Percentiles rank a stretch among this genome's conserved stretches.
phyloP scores from a whole-genome alignment of 2,888 invertebrate species.

The Germaria angustata region DNA sequence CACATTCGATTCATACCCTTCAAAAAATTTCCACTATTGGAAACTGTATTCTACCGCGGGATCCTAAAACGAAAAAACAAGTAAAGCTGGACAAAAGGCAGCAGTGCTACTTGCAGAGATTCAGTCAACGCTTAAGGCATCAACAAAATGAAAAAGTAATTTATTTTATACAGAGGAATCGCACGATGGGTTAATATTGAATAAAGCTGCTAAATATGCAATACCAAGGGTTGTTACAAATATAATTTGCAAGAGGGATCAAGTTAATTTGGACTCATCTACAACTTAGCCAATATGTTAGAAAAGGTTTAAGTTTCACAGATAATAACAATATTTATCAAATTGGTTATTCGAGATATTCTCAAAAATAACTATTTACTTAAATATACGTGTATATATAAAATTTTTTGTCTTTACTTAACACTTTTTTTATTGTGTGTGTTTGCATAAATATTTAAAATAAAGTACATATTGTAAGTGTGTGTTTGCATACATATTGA shows the following conservation, averaged over 20 bases:
- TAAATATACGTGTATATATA: no score
- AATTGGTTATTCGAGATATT: no score
- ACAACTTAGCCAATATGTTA: slow-evolving; percentile 64
- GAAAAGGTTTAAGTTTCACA: no score
- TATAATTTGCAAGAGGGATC: slow-evolving; percentile 64
- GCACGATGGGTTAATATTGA: slow-evolving; percentile 53
- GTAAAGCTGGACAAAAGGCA: slow-evolving; percentile 71
- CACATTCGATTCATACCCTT: slow-evolving; percentile 77
- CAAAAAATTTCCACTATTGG: slow-evolving; percentile 71
- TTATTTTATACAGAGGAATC: slow-evolving; percentile 30
- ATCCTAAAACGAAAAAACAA: slow-evolving; percentile 40
- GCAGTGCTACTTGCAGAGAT: slow-evolving; percentile 80
- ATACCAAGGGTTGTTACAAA: slow-evolving; percentile 64
- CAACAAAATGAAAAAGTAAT: slow-evolving; percentile 69
- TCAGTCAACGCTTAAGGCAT: slow-evolving; percentile 80
- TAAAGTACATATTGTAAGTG: no score
- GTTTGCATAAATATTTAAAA: no score
- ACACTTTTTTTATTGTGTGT: no score
- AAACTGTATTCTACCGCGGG: not conserved
- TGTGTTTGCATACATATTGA: no score
- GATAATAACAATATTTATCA: no score
- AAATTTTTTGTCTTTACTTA: no score
- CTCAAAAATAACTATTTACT: no score
- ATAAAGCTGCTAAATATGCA: slow-evolving; percentile 63
- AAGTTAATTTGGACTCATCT: slow-evolving; percentile 56